Percentiles rank a stretch among this genome's conserved stretches.
Conservation (phyloP, 2,888 invertebrate genomes). For the Caenorhabditis sp. region DNA sequence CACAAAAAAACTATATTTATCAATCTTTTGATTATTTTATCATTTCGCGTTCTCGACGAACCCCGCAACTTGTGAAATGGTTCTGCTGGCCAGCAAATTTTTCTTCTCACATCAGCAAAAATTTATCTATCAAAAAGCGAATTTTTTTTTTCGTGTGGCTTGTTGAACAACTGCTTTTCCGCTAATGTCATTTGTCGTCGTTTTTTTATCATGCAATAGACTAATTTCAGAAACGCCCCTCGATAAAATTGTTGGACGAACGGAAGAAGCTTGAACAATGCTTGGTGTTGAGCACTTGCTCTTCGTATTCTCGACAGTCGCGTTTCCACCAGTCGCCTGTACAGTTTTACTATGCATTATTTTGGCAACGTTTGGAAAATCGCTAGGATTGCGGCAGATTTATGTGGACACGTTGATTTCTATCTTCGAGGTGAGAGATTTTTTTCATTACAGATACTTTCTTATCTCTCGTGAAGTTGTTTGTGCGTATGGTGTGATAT, state of each 20-base stretch:
- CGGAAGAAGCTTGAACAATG: slow-evolving; percentile 7
- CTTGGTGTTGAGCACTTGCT: slow-evolving; percentile 49
- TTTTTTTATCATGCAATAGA: neutral
- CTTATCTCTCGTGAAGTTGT: slow-evolving; percentile 5
- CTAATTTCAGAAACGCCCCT: neutral
- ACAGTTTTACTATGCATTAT: slow-evolving; percentile 77
- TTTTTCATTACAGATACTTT: neutral
- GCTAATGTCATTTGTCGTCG: no score
- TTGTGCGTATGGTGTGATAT: slow-evolving; percentile 3
- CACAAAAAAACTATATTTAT: neutral
- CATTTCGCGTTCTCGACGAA: neutral
- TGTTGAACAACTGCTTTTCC: neutral
- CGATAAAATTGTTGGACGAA: neutral
- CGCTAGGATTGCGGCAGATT: slow-evolving; percentile 85
- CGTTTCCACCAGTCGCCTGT: slow-evolving; percentile 71
- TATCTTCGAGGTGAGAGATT: slow-evolving; percentile 86
- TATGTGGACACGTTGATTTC: slow-evolving; percentile 87
- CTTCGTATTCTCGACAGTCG: slow-evolving; percentile 46
- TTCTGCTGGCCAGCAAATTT: neutral
- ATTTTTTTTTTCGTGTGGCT: neutral
- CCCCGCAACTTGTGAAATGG: neutral
- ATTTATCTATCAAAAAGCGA: no score
- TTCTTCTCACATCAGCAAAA: neutral
- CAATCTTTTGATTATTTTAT: slow-evolving; percentile 7
- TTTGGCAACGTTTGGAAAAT: slow-evolving; percentile 89